A percentile compares a stretch with the other conserved stretches of the same genome.
Conservation (phyloP, 53 echinoderm and acorn worm species). For the Hippasteria phrygiana region DNA sequence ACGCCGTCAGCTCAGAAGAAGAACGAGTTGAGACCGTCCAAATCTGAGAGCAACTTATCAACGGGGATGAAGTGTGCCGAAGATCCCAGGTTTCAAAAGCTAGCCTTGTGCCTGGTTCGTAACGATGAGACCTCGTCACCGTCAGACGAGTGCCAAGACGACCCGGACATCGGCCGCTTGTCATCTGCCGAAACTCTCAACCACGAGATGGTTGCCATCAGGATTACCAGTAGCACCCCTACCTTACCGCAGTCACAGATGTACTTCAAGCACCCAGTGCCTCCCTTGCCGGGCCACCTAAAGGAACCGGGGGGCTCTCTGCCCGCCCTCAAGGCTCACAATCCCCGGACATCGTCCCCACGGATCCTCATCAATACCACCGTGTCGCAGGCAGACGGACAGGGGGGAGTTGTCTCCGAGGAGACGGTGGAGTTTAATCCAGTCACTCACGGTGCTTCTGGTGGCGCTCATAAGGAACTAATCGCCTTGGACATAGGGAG, state of each 20-base stretch:
- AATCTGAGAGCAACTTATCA: constrained; percentile 53
- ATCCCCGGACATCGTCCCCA: constrained; percentile 39
- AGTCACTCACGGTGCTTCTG: not conserved
- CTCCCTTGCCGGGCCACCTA: constrained; percentile 42
- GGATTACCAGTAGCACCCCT: constrained; percentile 58
- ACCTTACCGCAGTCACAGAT: constrained; percentile 1
- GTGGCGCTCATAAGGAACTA: constrained; percentile 13
- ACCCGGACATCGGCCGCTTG: not conserved
- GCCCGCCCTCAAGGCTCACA: constrained; percentile 41
- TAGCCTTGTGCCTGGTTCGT: constrained; percentile 67
- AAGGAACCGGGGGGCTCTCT: constrained; percentile 34
- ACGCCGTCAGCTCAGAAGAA: not conserved
- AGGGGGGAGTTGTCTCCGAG: constrained; percentile 17
- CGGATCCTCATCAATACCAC: constrained; percentile 43
- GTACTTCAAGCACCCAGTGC: not conserved
- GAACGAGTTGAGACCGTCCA: constrained; percentile 32
- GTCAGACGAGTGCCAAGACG: not conserved
- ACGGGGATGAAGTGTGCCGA: constrained; percentile 3
- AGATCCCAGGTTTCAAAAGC: constrained; percentile 76
- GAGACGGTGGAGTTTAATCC: constrained; percentile 33
- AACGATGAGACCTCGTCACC: constrained; percentile 25
- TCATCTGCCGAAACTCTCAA: constrained; percentile 31
- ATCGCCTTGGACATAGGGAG: constrained; percentile 28
- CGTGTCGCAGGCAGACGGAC: not conserved
- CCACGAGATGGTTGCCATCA: constrained; percentile 54